Evolutionary conservation across 2,113 vertebrate genomes (phyloP), one percentile per base, ranked within the genome.

Genomic region (Actenoides lindsayi): DNA sequence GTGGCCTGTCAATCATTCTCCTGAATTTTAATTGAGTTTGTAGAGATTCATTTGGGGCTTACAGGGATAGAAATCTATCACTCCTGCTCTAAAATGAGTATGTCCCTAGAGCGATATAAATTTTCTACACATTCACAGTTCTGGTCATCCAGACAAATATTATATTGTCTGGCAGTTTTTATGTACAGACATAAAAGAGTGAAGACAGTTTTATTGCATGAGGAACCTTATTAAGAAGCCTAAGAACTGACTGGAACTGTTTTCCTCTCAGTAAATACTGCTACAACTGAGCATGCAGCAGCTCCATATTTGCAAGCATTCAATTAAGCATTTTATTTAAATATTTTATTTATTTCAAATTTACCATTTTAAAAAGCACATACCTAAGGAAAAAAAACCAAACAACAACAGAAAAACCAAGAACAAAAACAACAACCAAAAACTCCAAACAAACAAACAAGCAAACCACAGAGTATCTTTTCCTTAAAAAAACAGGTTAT

Each of bases 91-190:
- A 60, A 83, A 79, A 70, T 33, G 6, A 4, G 2, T 81, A 37
- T 48, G 20, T 53, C 80, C 77, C 53, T 62, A 56, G 16, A 83
- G 67, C 20, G 77, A 75, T 69, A 95, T 23, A 91, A 65, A 20
- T 63, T 91, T 84, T 73, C 59, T 87, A 74, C 70, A 83, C 74
- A 44, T 85, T 89, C 70, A 73, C 8, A 39, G 50, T 91, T 88
- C 59, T 83, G 35, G 50, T 83, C 56, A 87, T 80, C 82, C 60
- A 85, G 82, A 83, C 54, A 85, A 94, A 86, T 90, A 88, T 67
- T 90, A 54, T 44, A 69, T 57, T 41, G 54, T 83, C 86, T 92
- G 46, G 54, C 44, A 95, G 75, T 37, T 92, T 92, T 92, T 88
- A 88, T 77, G 41, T 41, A 74, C 25, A 83, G 70, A 80, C 14